Base-by-base conservation (phyloP, 2,113 vertebrate genomes). In the Amphiprion percula region DNA sequence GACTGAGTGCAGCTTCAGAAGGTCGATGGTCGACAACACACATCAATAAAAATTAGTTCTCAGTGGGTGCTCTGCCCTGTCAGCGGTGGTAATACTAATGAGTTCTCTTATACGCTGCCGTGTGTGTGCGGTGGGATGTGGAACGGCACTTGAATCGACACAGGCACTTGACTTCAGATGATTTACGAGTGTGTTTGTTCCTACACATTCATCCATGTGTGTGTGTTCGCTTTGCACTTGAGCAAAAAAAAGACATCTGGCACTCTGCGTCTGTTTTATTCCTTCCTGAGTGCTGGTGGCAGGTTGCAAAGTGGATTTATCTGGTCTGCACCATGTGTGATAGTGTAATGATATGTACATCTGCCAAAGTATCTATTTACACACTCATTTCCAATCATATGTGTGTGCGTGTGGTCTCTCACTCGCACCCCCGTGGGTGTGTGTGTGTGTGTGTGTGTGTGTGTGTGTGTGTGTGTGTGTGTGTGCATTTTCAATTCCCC, bases 291-390 rank as follows among this genome's bases (percentile, higher is more conserved):
- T 52, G 65, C 71, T 10, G 10, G 70, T 46, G 67, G 82, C 82
- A 85, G 71, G 68, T 80, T 79, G 74, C 74, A 82, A 62, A 85
- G 69, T 82, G 75, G 77, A 90, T 84, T 79, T 63, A 74, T 88
- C 70, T 77, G 54, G 68, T 90, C 53, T 79, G 60, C 59, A 58
- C 69, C 87, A 77, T 79, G 67, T 78, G 74, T 49, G 60, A 79
- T 64, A 80, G 68, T 61, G 61, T 68, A 80, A 80, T 70, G 66
- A 85, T 84, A 47, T 69, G 65, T 72, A 56, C 63, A 59, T 69
- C 70, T 76, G 63, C 79, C 59, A 63, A 53, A 63, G 74, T 77
- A 54, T 77, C 52, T 86, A 23, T 83, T 84, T 74, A 74, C 83
- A 74, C 61, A 67, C 16, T 28, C 68, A 16, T 41, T 55, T 69